These are phyloP conservation scores for Pipistrellus nathusii DNA, from an alignment of 2,797 vertebrate genomes.

Conservation along the genomic window DNA sequence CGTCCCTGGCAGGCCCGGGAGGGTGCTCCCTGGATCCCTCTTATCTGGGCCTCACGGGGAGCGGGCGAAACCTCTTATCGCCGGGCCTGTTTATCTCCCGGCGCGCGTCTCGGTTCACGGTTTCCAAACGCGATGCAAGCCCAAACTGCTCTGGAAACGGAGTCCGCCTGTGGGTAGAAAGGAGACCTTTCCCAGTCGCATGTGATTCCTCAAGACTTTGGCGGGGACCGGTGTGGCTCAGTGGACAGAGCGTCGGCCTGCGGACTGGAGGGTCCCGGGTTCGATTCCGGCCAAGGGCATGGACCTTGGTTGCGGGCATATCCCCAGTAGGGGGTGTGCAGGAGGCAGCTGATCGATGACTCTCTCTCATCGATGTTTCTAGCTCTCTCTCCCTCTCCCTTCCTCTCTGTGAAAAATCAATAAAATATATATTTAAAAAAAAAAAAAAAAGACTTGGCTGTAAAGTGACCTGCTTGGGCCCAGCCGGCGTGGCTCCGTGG, in stretches of 20 bases:
- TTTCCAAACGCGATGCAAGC: background rate
- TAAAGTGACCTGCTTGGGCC: background rate
- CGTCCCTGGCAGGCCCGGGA: background rate
- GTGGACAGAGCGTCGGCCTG: too few species aligned
- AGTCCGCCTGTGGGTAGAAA: background rate
- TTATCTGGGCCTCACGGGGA: background rate
- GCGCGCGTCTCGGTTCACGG: background rate
- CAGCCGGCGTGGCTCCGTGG: too few species aligned
- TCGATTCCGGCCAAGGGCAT: too few species aligned
- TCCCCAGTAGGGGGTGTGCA: too few species aligned
- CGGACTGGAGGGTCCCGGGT: too few species aligned
- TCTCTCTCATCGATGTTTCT: too few species aligned
- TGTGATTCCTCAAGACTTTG: background rate
- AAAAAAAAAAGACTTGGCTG: background rate
- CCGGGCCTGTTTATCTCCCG: background rate
- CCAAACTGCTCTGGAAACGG: background rate
- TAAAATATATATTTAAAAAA: too few species aligned
- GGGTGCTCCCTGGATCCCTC: background rate
- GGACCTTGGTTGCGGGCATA: too few species aligned
- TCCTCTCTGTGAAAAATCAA: too few species aligned
- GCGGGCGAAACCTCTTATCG: conserved; percentile 44
- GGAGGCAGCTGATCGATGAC: too few species aligned
- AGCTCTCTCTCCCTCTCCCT: too few species aligned
- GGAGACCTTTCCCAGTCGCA: background rate
- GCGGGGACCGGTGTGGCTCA: too few species aligned